Conservation (phyloP, 2,888 invertebrate genomes). For the Caenorhabditis sp. region DNA sequence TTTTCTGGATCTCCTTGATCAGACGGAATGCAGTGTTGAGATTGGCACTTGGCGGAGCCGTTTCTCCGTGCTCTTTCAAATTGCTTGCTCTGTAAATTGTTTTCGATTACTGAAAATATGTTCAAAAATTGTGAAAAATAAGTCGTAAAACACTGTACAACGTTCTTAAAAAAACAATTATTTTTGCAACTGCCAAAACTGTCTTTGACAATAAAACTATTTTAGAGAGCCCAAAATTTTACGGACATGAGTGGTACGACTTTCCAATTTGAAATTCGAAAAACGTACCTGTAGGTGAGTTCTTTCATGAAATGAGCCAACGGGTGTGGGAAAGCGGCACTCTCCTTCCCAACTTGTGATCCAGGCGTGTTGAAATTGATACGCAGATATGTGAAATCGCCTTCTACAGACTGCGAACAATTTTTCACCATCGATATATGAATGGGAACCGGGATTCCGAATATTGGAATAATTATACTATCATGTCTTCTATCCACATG, state of each 20-base stretch:
- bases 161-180: too few species aligned
- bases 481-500: conserved; percentile 97
- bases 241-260: too few species aligned
- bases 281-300: conserved; percentile 78
- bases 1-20: conserved; percentile 98
- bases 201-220: too few species aligned
- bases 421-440: conserved; percentile 98
- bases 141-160: too few species aligned
- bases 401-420: conserved; percentile 96
- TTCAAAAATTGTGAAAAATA: too few species aligned
- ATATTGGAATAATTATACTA: conserved; percentile 91
- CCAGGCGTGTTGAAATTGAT: conserved; percentile 99
- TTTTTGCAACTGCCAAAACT: too few species aligned
- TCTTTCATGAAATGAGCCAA: conserved; percentile 98
- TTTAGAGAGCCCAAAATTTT: too few species aligned
- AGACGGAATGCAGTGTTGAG: conserved; percentile 94
- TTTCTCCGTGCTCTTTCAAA: conserved; percentile 77
- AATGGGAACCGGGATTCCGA: conserved; percentile 93
- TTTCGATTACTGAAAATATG: too few species aligned
- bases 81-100: conserved; percentile 40
- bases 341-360: conserved; percentile 86
- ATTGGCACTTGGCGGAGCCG: conserved; percentile 91
- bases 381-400: conserved; percentile 95
- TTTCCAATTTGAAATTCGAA: too few species aligned
- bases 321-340: conserved; percentile 87